A percentile compares a stretch with the other conserved stretches of the same genome.
Conservation (phyloP, 2,113 vertebrate species). For the Sinocyclocheilus grahami region DNA sequence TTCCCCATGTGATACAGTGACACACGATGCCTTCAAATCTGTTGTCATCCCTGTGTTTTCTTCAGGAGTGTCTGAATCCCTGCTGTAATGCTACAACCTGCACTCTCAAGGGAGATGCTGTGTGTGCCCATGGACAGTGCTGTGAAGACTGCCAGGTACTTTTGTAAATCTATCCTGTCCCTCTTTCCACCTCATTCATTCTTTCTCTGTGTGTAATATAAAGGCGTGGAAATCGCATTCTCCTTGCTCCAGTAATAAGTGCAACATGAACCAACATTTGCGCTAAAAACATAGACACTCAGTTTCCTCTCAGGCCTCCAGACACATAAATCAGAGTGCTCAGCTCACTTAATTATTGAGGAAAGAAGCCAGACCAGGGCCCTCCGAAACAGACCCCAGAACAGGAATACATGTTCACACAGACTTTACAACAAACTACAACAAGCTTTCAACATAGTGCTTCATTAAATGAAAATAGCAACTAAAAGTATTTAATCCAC, state of each 20-base stretch:
- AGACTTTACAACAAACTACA: neutral
- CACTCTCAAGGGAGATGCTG: conserved; percentile 82
- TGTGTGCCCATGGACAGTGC: conserved; percentile 94
- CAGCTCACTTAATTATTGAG: conserved; percentile 31
- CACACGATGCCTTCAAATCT: neutral
- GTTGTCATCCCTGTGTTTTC: neutral
- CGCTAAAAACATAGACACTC: conserved; percentile 21
- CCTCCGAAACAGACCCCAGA: conserved; percentile 17
- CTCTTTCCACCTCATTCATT: neutral
- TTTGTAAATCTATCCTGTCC: conserved; percentile 14
- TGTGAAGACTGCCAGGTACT: conserved; percentile 89
- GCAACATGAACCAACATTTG: conserved; percentile 48
- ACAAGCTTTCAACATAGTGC: neutral
- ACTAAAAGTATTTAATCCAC: neutral
- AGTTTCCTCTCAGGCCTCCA: conserved; percentile 48
- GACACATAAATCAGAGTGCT: conserved; percentile 51
- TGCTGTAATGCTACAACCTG: conserved; percentile 97
- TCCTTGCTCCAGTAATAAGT: conserved; percentile 51
- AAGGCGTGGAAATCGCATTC: conserved; percentile 43
- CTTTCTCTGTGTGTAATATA: conserved; percentile 10
- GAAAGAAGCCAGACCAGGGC: conserved; percentile 15
- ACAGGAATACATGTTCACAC: neutral
- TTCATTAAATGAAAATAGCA: neutral
- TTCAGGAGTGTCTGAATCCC: conserved; percentile 89
- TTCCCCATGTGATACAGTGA: neutral